A percentile compares a stretch with the other conserved stretches of the same genome.
Evolutionary conservation across 2,888 invertebrate genomes (phyloP).

Genomic region (Melinaea marsaeus): DNA sequence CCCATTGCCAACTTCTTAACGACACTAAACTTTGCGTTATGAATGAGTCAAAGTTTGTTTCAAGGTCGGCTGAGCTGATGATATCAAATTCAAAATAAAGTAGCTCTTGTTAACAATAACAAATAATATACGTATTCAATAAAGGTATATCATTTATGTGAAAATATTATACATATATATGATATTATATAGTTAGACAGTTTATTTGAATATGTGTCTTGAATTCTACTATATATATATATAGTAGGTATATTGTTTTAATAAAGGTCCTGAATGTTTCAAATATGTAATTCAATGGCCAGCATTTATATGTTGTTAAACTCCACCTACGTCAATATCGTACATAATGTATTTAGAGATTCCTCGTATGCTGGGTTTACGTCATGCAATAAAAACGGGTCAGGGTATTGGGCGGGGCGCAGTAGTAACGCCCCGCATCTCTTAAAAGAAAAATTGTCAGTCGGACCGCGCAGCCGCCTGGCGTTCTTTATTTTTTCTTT

Average conservation of each 20-base stretch:
- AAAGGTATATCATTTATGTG: not conserved
- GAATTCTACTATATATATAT: not conserved
- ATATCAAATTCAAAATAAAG: not conserved
- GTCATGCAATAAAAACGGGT: slow-evolving; percentile 75
- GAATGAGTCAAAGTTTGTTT: slow-evolving; percentile 71
- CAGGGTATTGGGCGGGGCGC: slow-evolving; percentile 67
- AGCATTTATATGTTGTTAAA: slow-evolving; percentile 35
- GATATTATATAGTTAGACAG: not conserved
- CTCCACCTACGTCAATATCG: slow-evolving; percentile 64
- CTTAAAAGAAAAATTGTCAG: slow-evolving; percentile 75
- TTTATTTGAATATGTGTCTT: not conserved
- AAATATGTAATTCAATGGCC: slow-evolving; percentile 53
- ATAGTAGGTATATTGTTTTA: slow-evolving; percentile 22
- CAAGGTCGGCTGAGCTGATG: slow-evolving; percentile 53
- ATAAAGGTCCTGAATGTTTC: slow-evolving; percentile 49
- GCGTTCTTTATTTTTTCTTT: slow-evolving; percentile 77
- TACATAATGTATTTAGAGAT: slow-evolving; percentile 66
- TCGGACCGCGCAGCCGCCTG: slow-evolving; percentile 72
- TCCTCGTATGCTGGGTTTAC: slow-evolving; percentile 70
- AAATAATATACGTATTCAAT: not conserved
- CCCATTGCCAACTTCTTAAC: slow-evolving; percentile 68
- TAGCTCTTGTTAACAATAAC: not conserved
- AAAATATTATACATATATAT: not conserved
- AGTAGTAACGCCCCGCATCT: slow-evolving; percentile 64
- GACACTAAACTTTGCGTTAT: slow-evolving; percentile 66